A percentile compares a stretch with the other conserved stretches of the same genome.
These are phyloP conservation scores for Hydrocynus forskahlii DNA, from an alignment of 2,797 vertebrate genomes.

Conservation along the genomic window DNA sequence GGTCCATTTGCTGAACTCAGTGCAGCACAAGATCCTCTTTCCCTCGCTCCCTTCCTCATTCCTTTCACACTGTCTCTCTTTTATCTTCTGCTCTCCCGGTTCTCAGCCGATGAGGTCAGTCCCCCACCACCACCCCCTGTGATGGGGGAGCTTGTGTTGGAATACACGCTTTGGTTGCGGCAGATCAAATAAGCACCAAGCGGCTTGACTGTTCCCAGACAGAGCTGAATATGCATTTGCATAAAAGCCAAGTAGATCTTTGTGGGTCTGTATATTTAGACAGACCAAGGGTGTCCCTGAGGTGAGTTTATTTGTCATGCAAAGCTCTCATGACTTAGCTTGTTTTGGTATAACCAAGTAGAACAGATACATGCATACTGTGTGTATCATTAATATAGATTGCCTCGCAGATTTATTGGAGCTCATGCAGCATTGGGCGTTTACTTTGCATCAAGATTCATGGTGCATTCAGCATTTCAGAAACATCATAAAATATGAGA, in stretches of 20 bases:
- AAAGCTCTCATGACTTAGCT: conserved; percentile 44
- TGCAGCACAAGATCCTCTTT: conserved; percentile 42
- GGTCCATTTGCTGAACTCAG: conserved; percentile 64
- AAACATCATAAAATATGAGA: conserved; percentile 46
- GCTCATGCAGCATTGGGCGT: conserved; percentile 28
- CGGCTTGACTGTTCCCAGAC: conserved; percentile 69
- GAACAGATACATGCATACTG: neutral
- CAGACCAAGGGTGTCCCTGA: conserved; percentile 50
- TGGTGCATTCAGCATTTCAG: conserved; percentile 30
- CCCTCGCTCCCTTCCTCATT: conserved; percentile 49
- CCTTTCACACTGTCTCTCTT: conserved; percentile 51
- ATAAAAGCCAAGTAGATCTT: conserved; percentile 64
- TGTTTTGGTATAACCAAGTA: neutral
- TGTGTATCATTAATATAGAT: conserved; percentile 19
- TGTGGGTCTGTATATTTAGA: conserved; percentile 65
- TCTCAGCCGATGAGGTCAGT: conserved; percentile 70
- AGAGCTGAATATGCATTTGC: conserved; percentile 65
- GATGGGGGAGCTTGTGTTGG: conserved; percentile 65
- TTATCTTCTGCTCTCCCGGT: conserved; percentile 59
- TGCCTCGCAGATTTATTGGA: conserved; percentile 19
- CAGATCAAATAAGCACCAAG: conserved; percentile 73
- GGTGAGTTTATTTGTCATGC: conserved; percentile 59
- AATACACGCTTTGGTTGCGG: conserved; percentile 67
- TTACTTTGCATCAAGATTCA: conserved; percentile 40
- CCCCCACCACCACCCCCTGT: conserved; percentile 42